Base-by-base conservation (phyloP, 2,797 vertebrate genomes). In the Tangara arthus region DNA sequence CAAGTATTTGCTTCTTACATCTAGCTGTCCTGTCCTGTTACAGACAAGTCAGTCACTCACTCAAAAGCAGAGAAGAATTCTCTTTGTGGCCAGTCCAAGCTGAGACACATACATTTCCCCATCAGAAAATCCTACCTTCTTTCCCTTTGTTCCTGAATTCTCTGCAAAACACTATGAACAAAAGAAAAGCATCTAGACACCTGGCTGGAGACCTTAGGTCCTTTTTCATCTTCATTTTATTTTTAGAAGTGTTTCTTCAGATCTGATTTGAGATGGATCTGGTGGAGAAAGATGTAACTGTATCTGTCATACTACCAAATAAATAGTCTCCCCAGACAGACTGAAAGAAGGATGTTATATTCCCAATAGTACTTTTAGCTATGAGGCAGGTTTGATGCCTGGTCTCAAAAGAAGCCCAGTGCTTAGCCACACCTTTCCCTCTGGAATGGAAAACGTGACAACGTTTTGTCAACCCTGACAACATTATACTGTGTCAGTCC, bases 51-150 rank as follows among this genome's bases (percentile, higher is more conserved):
- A 87, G 30, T 37, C 49, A 76, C 14, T 91, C 64, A 49, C 9
- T 66, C 53, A 56, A 68, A 70, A 87, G 37, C 64, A 78, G 47
- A 68, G 47, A 90, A 30, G 34, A 87, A 91, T 93, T 94, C 55
- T 93, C 79, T 79, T 82, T 60, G 32, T 0, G 4, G 47, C 41
- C 2, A 4, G 37, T 61, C 69, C 55, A 69, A 81, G 47, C 35
- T 90, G 39, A 87, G 44, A 92, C n/a, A 86, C 32, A 72, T n/a
- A 56, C 5, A 28, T 80, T 64, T 66, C 22, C 47, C 44, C 4
- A 5, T 63, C 22, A 88, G 65, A 66, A 90, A 83, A 81, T 46
- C 30, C 21, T 57, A 37, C 22, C 6, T 78, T 79, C 15, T 73
- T 77, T 63, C 15, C 6, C 3, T 81, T 83, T 87, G 59, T n/a